Conservation (phyloP, 2,888 invertebrate genomes). For the Germaria angustata region DNA sequence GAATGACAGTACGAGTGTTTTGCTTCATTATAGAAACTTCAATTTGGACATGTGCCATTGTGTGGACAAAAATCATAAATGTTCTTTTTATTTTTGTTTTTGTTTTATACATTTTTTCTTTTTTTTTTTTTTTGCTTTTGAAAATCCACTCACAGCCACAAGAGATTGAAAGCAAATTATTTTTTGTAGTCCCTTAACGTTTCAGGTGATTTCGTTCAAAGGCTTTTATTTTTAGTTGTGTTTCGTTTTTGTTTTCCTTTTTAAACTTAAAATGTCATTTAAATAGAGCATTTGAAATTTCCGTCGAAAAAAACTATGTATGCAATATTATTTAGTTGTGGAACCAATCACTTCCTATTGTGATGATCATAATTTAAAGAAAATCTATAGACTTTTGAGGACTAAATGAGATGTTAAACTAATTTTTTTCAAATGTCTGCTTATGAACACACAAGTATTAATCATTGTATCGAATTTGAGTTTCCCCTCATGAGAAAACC, state of each 20-base stretch:
- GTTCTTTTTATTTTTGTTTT: constrained; percentile 34
- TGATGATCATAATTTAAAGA: background rate
- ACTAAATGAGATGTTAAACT: too few species aligned
- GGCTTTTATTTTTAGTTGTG: constrained; percentile 37
- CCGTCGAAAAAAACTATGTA: background rate
- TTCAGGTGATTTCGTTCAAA: constrained; percentile 55
- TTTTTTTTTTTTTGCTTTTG: background rate
- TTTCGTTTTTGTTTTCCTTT: constrained; percentile 7
- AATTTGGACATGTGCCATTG: constrained; percentile 64
- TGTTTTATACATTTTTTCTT: too few species aligned
- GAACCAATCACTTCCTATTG: constrained; percentile 19
- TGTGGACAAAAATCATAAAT: constrained; percentile 40
- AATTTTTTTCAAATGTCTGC: too few species aligned
- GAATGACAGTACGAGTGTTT: constrained; percentile 1
- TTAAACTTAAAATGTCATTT: constrained; percentile 49
- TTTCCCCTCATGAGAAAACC: too few species aligned
- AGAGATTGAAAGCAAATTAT: background rate
- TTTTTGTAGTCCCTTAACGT: constrained; percentile 46
- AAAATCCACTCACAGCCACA: background rate
- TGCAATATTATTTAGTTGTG: background rate
- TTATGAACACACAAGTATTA: too few species aligned
- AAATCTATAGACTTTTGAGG: too few species aligned
- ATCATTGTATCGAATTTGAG: too few species aligned
- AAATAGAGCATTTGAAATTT: constrained; percentile 44
- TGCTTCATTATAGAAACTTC: constrained; percentile 53